Evolutionary conservation across 2,888 invertebrate genomes (phyloP), one percentile per base, ranked within the genome.

Genomic region (Cancer borealis): DNA sequence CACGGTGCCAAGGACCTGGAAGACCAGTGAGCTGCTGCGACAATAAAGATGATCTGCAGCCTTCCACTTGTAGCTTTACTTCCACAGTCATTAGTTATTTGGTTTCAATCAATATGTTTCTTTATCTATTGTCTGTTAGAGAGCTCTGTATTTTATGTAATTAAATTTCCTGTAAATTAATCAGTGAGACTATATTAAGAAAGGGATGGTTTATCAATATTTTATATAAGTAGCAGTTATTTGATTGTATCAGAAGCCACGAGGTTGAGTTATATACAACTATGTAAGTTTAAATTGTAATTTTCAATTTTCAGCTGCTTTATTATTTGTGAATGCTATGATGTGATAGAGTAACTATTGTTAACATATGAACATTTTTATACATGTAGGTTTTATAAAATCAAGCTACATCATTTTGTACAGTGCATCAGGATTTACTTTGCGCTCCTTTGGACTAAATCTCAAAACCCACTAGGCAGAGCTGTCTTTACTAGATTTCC

Each of bases 1-100:
- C 99, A 99, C 96, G 99, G 99, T 91, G 99, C 99, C 96, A 99
- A 99, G 97, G 99, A 99, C 96, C 99, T 99, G 97, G 99, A 99
- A 97, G 99, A 99, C 96, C 98, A 98, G 97, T 98, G 84, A 92
- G 30, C n/a, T 39, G 39, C 39, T 84, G 10, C n/a, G 8, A 26
- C 73, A 4, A n/a, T 73, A 26, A 73, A 73, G 73, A 30, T 84
- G 73, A 30, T 84, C 14, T 84, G 26, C 84, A 30, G 26, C 84
- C 84, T 30, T 39, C 84, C 84, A 84, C 84, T n/a, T 39, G 84
- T 84, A 84, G 84, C 84, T 84, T 84, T 84, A 84, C 84, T 39
- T 39, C 39, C 39, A 84, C 84, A 84, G 84, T 84, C 84, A 84
- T 84, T 30, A 84, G 14, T 30, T 84, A 30, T 84, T 84, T 2